Evolutionary conservation across 1,140 invertebrate genomes (phyloP).

Genomic region (Trichonephila inaurata): DNA sequence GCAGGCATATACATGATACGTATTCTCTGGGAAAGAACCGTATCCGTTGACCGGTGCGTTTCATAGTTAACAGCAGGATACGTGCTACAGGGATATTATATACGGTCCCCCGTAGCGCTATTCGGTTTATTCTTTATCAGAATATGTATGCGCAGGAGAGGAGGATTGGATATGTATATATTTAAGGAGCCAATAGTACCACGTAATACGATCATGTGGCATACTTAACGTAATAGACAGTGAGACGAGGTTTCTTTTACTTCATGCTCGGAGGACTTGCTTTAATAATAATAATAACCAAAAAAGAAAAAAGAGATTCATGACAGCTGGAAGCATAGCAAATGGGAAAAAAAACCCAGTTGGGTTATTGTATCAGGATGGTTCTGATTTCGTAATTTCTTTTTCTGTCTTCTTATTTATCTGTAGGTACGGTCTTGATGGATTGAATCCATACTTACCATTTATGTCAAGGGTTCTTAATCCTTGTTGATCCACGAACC

Average conservation of each 20-base stretch:
- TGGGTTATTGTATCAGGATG: background rate
- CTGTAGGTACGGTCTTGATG: background rate
- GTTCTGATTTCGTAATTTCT: background rate
- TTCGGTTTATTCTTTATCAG: slow-evolving; percentile 53
- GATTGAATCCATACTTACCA: too few relatives aligned
- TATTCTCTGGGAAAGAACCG: slow-evolving; percentile 44
- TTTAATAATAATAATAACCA: background rate
- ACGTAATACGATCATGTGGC: slow-evolving; percentile 10
- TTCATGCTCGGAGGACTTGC: background rate
- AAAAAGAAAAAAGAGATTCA: background rate
- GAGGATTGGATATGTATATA: slow-evolving; percentile 37
- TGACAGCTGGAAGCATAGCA: background rate
- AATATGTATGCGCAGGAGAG: background rate
- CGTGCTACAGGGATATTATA: slow-evolving; percentile 56
- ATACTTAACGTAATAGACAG: slow-evolving; percentile 42
- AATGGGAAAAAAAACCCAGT: background rate
- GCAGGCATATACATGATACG: slow-evolving; percentile 21
- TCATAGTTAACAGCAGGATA: slow-evolving; percentile 59
- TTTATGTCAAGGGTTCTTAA: too few relatives aligned
- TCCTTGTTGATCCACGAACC: too few relatives aligned
- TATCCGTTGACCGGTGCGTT: slow-evolving; percentile 56
- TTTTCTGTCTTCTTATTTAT: background rate
- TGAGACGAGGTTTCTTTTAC: slow-evolving; percentile 21
- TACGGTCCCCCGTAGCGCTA: slow-evolving; percentile 38
- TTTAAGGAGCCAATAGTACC: slow-evolving; percentile 35